phyloP scores from a whole-genome alignment of 1,140 invertebrate genomes.

The Hycleus cichorii region DNA sequence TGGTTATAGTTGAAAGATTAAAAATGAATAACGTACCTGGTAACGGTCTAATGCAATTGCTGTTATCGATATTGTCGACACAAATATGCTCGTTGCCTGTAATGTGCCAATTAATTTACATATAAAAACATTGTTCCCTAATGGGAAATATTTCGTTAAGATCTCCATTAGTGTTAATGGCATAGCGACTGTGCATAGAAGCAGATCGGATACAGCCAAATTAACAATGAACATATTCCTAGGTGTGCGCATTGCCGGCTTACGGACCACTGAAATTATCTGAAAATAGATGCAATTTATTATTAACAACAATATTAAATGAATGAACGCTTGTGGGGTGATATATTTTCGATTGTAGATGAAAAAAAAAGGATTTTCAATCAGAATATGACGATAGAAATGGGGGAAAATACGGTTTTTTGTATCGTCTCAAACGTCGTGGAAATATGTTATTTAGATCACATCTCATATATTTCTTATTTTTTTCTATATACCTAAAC shows the following conservation, averaged over 20 bases:
- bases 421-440: too few species aligned
- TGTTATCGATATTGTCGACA: slow-evolving; percentile 83
- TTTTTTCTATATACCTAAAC: too few species aligned
- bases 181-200: slow-evolving; percentile 78
- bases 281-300: slow-evolving; percentile 17
- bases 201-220: slow-evolving; percentile 75
- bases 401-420: too few species aligned
- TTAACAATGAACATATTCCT: slow-evolving; percentile 88
- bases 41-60: slow-evolving; percentile 80
- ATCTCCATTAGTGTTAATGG: slow-evolving; percentile 79
- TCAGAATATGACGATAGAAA: too few species aligned
- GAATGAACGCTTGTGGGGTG: too few species aligned
- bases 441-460: too few species aligned
- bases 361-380: too few species aligned
- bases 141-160: slow-evolving; percentile 65
- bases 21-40: slow-evolving; percentile 46
- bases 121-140: slow-evolving; percentile 55
- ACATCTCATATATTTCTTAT: too few species aligned
- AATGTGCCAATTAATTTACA: slow-evolving; percentile 77
- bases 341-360: too few species aligned
- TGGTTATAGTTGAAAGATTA: background rate
- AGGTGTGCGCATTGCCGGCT: slow-evolving; percentile 76
- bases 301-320: too few species aligned
- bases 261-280: slow-evolving; percentile 55
- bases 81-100: slow-evolving; percentile 80